phyloP scores from a whole-genome alignment of 35 echinoderm and acorn worm genomes.

The Acanthaster planci region DNA sequence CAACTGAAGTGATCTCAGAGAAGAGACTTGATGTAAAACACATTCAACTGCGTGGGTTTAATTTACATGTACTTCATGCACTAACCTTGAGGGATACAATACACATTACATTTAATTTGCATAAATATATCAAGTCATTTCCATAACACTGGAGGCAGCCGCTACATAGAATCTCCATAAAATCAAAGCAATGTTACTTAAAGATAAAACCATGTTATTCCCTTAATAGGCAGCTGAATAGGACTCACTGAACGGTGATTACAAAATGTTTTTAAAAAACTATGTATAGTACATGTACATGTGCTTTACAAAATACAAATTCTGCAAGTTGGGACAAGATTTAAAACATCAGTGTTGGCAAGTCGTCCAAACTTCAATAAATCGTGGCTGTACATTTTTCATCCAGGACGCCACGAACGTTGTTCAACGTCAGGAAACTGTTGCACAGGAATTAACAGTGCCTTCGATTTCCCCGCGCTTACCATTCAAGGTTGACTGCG shows the following conservation, averaged over 20 bases:
- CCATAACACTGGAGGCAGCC: neutral
- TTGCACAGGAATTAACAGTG: no score
- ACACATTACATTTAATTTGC: conserved; percentile 16
- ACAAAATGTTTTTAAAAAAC: neutral
- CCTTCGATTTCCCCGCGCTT: no score
- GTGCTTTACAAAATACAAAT: no score
- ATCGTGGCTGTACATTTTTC: no score
- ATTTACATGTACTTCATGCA: conserved; percentile 11
- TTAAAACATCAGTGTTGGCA: no score
- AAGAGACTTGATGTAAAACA: neutral
- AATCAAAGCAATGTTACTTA: neutral
- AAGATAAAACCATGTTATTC: neutral
- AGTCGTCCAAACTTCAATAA: no score
- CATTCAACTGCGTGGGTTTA: neutral
- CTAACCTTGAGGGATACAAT: neutral
- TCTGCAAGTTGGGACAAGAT: no score
- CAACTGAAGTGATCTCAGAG: no score
- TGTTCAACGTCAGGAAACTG: no score
- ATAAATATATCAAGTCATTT: conserved; percentile 22
- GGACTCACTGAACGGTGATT: neutral
- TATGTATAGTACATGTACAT: neutral
- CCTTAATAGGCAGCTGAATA: neutral
- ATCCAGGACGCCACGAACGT: no score
- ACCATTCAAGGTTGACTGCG: no score
- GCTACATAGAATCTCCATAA: neutral